Conservation (phyloP, 2,888 invertebrate genomes). For the Rotaria magnacalcarata region DNA sequence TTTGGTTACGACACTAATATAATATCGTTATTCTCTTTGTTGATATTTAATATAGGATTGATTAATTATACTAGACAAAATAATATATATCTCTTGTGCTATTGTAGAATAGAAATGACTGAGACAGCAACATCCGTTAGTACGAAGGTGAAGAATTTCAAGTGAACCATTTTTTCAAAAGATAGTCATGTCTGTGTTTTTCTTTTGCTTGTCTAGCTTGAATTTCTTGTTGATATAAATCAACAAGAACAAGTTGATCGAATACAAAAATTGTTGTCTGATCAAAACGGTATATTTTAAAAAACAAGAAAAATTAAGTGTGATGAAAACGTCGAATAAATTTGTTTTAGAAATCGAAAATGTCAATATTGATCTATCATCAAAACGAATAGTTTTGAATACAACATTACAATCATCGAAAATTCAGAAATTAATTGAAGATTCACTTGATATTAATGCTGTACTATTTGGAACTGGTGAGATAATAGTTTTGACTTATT, state of each 20-base stretch:
- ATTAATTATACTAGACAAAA: not conserved
- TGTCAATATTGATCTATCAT: constrained; percentile 64
- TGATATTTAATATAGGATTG: not conserved
- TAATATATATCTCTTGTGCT: not conserved
- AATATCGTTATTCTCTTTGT: not conserved
- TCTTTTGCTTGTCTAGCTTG: not conserved
- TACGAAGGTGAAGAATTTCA: not conserved
- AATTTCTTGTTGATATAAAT: not conserved
- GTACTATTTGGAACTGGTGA: constrained; percentile 74
- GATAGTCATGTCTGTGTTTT: too few species aligned
- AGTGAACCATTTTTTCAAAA: too few species aligned
- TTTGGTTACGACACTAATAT: too few species aligned
- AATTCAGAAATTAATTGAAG: constrained; percentile 63
- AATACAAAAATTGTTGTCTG: not conserved
- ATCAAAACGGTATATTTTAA: not conserved
- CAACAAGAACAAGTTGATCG: not conserved
- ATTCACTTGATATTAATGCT: constrained; percentile 68
- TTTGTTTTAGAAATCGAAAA: constrained; percentile 60
- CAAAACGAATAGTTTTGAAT: constrained; percentile 70
- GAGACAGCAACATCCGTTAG: not conserved
- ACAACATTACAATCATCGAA: constrained; percentile 66
- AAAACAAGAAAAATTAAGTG: not conserved
- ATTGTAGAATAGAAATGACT: not conserved
- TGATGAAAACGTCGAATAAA: not conserved
- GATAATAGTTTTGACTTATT: too few species aligned